Percentiles rank a stretch among this genome's conserved stretches.
Evolutionary conservation across 2,797 vertebrate species (phyloP).

Genomic region (Notoglanidium macrostoma): DNA sequence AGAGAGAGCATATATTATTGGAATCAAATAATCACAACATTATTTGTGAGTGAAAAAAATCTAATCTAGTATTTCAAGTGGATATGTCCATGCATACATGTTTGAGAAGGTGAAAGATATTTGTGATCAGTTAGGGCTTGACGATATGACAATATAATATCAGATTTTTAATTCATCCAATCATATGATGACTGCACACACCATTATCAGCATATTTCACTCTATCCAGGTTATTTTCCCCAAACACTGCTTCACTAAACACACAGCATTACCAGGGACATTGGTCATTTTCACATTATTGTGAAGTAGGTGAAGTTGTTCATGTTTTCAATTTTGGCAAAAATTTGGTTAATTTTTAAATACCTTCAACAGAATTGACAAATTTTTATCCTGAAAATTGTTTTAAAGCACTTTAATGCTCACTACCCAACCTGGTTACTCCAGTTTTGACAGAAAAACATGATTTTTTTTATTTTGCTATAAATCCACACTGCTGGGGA

Average conservation of each 20-base stretch:
- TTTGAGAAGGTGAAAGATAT: background rate
- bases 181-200: background rate
- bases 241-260: background rate
- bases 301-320: too few species aligned
- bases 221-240: background rate
- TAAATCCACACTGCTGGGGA: too few species aligned
- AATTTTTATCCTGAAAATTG: too few species aligned
- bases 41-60: background rate
- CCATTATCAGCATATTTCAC: background rate
- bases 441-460: too few species aligned
- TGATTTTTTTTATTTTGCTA: too few species aligned
- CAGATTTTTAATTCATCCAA: background rate
- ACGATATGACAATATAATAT: background rate
- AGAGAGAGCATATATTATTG: background rate
- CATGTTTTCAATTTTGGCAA: too few species aligned
- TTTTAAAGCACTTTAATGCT: too few species aligned
- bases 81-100: background rate
- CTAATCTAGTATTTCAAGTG: background rate
- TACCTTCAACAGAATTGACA: too few species aligned
- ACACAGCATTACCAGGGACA: background rate
- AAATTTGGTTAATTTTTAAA: too few species aligned
- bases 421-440: too few species aligned
- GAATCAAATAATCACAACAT: background rate
- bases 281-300: background rate
- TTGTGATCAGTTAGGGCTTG: background rate